phyloP scores from a whole-genome alignment of 2,113 vertebrate species.

The Macquaria australasica region DNA sequence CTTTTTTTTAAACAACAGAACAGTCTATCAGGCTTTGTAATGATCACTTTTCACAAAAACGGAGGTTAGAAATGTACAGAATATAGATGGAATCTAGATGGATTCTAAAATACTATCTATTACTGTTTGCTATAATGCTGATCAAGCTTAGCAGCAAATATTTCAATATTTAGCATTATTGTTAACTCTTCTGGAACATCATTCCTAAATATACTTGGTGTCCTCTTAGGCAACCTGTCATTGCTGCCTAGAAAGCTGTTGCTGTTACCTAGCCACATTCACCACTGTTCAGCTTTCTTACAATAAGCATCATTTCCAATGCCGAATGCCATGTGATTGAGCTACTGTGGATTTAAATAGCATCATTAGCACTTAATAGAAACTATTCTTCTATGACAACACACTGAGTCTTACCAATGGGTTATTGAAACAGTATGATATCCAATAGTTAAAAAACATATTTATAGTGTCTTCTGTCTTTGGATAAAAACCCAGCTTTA shows the following conservation, averaged over 20 bases:
- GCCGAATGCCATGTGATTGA: conserved; percentile 21
- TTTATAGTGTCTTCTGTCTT: neutral
- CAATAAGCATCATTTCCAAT: conserved; percentile 1
- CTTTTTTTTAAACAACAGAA: conserved; percentile 42
- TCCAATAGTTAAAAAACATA: neutral
- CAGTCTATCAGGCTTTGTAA: conserved; percentile 47
- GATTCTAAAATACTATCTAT: conserved; percentile 27
- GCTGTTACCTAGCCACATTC: conserved; percentile 8
- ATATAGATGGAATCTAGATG: conserved; percentile 12
- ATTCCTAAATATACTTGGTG: conserved; percentile 6
- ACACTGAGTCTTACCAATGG: neutral
- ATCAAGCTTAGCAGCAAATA: conserved; percentile 25
- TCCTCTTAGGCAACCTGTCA: conserved; percentile 1
- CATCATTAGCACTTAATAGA: conserved; percentile 10
- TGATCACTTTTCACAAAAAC: conserved; percentile 41
- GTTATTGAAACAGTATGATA: conserved; percentile 32
- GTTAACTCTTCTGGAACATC: conserved; percentile 11
- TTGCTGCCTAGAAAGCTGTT: conserved; percentile 23
- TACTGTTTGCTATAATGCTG: conserved; percentile 27
- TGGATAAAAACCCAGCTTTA: neutral
- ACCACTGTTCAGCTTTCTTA: conserved; percentile 27
- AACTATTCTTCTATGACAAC: neutral
- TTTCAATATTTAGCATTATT: conserved; percentile 41
- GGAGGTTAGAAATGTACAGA: conserved; percentile 29
- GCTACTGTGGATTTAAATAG: conserved; percentile 13